These are phyloP conservation scores for Drosophila percnosoma DNA, from an alignment of 2,888 invertebrate species.

Conservation along the genomic window DNA sequence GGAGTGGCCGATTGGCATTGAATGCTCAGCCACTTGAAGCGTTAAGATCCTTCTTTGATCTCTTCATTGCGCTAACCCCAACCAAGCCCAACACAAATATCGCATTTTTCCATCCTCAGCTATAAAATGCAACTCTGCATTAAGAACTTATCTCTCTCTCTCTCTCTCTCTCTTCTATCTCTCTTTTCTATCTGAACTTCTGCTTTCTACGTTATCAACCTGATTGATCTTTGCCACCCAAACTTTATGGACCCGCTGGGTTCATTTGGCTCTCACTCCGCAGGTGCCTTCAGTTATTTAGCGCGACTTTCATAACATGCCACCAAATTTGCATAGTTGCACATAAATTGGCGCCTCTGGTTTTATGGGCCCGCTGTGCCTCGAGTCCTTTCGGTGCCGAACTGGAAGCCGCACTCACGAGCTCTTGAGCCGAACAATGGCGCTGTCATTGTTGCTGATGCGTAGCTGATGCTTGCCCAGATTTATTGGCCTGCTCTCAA, in stretches of 20 bases:
- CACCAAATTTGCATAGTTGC: constrained; percentile 48
- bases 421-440: constrained; percentile 64
- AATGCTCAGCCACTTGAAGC: constrained; percentile 55
- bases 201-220: not conserved
- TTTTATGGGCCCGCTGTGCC: constrained; percentile 43
- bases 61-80: constrained; percentile 35
- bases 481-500: constrained; percentile 73
- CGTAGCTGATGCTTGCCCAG: constrained; percentile 69
- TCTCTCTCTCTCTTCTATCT: not conserved
- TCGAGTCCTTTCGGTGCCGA: not conserved
- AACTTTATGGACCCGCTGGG: constrained; percentile 31
- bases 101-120: too few relatives aligned
- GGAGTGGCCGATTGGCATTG: constrained; percentile 62
- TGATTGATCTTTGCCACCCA: constrained; percentile 20
- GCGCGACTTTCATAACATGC: constrained; percentile 17
- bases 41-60: constrained; percentile 59
- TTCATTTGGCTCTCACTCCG: not conserved
- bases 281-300: not conserved
- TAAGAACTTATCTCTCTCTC: not conserved
- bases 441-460: constrained; percentile 67
- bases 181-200: not conserved
- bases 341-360: constrained; percentile 36
- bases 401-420: constrained; percentile 17
- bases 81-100: not conserved
- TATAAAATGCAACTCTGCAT: too few relatives aligned